Percentiles rank a stretch among this genome's conserved stretches.
These are phyloP conservation scores for Acleris laterana DNA, from an alignment of 2,888 invertebrate genomes.

Conservation along the genomic window DNA sequence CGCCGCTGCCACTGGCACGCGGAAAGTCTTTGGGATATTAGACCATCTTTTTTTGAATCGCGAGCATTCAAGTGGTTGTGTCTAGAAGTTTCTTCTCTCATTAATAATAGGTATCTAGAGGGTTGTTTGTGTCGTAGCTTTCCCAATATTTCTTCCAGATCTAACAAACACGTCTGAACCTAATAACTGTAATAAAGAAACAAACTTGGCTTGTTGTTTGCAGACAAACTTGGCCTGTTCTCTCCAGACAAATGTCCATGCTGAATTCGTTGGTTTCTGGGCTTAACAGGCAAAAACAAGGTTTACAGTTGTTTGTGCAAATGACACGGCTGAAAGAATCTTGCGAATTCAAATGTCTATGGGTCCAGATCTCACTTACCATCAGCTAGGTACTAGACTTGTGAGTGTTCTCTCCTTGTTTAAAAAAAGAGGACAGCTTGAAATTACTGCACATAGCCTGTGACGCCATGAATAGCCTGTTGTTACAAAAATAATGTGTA, in stretches of 20 bases:
- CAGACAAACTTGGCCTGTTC: conserved; percentile 1
- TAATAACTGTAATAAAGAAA: conserved; percentile 27
- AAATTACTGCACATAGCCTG: too few species aligned
- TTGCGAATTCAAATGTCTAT: neutral
- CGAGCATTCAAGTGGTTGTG: too few species aligned
- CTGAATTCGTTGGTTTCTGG: conserved; percentile 10
- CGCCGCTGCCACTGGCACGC: too few species aligned
- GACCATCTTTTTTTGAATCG: too few species aligned
- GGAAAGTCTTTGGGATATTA: too few species aligned
- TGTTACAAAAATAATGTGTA: too few species aligned
- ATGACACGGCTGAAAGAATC: conserved; percentile 3
- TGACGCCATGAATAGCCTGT: too few species aligned
- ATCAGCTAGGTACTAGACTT: too few species aligned
- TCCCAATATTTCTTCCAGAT: neutral
- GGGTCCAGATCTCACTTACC: too few species aligned
- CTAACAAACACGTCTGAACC: conserved; percentile 6
- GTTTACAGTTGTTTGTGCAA: conserved; percentile 16
- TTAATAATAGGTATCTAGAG: neutral
- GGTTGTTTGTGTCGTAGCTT: neutral
- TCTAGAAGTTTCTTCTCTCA: too few species aligned
- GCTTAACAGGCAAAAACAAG: conserved; percentile 18
- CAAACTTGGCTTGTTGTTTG: conserved; percentile 6
- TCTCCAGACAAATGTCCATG: neutral
- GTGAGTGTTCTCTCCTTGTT: too few species aligned
- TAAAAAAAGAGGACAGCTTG: too few species aligned